phyloP scores from a whole-genome alignment of 2,888 invertebrate species.

The Phengaris arion region DNA sequence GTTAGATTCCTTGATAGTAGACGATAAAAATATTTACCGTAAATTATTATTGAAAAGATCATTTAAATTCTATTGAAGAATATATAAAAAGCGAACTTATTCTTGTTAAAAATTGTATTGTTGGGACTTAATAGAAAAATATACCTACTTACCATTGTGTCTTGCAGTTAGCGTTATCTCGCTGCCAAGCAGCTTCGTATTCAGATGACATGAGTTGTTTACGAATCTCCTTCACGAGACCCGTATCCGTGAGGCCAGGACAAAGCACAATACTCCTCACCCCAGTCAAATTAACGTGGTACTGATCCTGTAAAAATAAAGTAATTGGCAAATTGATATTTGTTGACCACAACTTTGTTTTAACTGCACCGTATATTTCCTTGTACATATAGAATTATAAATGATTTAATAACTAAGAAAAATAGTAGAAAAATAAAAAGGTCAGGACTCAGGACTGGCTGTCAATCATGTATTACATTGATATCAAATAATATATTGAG shows the following conservation, averaged over 20 bases:
- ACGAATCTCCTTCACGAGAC: conserved; percentile 83
- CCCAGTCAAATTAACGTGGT: conserved; percentile 85
- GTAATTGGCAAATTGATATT: background rate
- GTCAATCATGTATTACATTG: background rate
- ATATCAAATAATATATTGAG: background rate
- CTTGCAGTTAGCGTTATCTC: conserved; percentile 82
- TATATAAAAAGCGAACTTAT: no score
- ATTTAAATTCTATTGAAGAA: no score
- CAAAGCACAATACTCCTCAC: conserved; percentile 85
- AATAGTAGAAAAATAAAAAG: no score
- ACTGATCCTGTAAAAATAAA: conserved; percentile 79
- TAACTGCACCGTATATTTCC: no score
- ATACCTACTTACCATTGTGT: conserved; percentile 77
- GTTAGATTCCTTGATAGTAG: no score
- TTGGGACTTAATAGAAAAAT: background rate
- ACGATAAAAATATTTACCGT: no score
- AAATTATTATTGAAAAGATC: no score
- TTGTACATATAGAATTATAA: no score
- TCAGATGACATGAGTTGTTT: conserved; percentile 85
- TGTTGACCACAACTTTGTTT: no score
- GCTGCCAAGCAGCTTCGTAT: conserved; percentile 86
- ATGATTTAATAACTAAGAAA: no score
- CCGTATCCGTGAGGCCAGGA: conserved; percentile 84
- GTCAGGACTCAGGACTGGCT: no score
- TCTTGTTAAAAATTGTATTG: no score